Evolutionary conservation across 2,888 invertebrate genomes (phyloP), one percentile per base, ranked within the genome.

Genomic region (Sussaba pulchella): DNA sequence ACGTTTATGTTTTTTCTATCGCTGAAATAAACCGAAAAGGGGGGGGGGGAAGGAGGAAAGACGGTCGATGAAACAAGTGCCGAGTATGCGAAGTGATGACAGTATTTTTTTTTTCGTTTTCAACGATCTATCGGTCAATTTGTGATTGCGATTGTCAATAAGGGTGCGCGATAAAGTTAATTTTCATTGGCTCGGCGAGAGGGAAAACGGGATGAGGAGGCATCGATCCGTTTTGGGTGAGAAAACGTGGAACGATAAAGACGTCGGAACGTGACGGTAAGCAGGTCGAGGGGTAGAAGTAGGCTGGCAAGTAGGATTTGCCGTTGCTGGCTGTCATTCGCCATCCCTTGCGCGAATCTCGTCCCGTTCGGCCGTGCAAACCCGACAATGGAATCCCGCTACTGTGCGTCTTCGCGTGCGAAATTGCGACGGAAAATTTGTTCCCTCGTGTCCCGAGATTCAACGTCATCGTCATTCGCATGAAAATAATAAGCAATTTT

Each of bases 401-500:
- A n/a, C n/a, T n/a, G n/a, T n/a, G n/a, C n/a, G n/a, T n/a, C n/a
- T n/a, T n/a, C n/a, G n/a, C n/a, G n/a, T n/a, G n/a, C n/a, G n/a
- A n/a, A n/a, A n/a, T n/a, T n/a, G n/a, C n/a, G n/a, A n/a, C n/a
- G n/a, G n/a, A n/a, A n/a, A n/a, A n/a, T n/a, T n/a, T n/a, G n/a
- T n/a, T n/a, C n/a, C n/a, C n/a, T n/a, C n/a, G n/a, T n/a, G n/a
- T n/a, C n/a, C n/a, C n/a, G n/a, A n/a, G n/a, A n/a, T n/a, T n/a
- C n/a, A n/a, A n/a, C n/a, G n/a, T 64, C 14, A n/a, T 36, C 17
- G 31, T 31, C 64, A 19, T 47, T 36, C 47, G 47, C 50, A 50
- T 39, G 50, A 52, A 66, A 47, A 50, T 52, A 39, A 66, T 52
- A 66, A 66, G 66, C 39, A 66, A 66, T 66, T 66, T 50, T 12